Conservation (phyloP, 2,113 vertebrate genomes). For the Saguinus midas region DNA sequence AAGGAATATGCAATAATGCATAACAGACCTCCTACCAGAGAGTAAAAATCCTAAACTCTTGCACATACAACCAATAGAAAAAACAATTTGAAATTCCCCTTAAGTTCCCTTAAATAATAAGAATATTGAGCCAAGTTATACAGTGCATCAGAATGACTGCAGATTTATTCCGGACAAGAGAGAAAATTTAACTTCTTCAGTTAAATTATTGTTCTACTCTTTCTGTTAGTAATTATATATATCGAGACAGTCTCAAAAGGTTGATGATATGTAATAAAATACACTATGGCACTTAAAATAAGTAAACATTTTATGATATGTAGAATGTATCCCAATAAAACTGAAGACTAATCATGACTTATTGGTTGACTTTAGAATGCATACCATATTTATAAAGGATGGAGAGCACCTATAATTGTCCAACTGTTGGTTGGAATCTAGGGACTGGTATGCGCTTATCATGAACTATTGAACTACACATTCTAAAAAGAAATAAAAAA, state of each 20-base stretch:
- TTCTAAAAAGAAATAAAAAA: not conserved
- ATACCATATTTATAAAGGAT: not conserved
- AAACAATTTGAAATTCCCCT: not conserved
- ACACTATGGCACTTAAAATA: not conserved
- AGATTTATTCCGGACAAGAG: not conserved
- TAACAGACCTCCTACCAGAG: accelerated
- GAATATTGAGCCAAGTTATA: not conserved
- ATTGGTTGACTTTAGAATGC: not conserved
- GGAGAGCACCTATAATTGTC: not conserved
- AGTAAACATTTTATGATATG: not conserved
- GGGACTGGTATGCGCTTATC: not conserved
- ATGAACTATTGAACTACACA: not conserved
- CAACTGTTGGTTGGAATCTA: not conserved
- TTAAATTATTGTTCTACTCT: not conserved
- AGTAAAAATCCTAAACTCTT: not conserved
- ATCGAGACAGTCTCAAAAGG: not conserved
- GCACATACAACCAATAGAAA: not conserved
- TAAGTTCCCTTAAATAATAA: not conserved
- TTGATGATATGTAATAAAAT: not conserved
- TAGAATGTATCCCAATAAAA: not conserved
- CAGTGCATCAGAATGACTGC: not conserved
- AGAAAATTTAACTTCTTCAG: not conserved
- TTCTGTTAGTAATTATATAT: not conserved
- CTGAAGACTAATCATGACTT: not conserved
- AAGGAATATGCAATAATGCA: not conserved